These are phyloP conservation scores for Drosophila silvestris DNA, from an alignment of 2,888 invertebrate genomes.

Conservation along the genomic window DNA sequence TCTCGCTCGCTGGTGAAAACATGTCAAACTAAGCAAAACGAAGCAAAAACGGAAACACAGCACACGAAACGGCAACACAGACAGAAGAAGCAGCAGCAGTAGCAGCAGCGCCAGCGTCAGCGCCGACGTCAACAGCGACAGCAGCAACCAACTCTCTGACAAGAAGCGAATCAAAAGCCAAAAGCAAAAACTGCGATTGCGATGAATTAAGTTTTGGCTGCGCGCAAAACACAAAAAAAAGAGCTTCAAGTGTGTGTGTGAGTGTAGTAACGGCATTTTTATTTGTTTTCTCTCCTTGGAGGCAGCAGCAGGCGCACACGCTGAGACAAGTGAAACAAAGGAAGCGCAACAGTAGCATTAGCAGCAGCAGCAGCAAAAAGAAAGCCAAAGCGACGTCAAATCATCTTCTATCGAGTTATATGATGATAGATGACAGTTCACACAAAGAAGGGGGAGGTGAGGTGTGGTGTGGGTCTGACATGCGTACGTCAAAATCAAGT, in stretches of 20 bases:
- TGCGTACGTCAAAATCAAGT: slow-evolving; percentile 32
- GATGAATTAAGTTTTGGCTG: slow-evolving; percentile 72
- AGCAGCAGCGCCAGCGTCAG: slow-evolving; percentile 6
- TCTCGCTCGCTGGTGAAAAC: slow-evolving; percentile 55
- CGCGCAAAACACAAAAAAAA: slow-evolving; percentile 42
- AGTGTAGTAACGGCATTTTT: slow-evolving; percentile 55
- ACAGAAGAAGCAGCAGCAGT: slow-evolving; percentile 9
- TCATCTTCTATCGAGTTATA: slow-evolving; percentile 29
- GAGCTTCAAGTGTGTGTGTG: slow-evolving; percentile 26
- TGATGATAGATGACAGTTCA: slow-evolving; percentile 39
- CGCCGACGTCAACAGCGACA: slow-evolving; percentile 9
- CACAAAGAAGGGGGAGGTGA: neutral
- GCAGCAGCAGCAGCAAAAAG: slow-evolving; percentile 20
- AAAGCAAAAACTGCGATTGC: slow-evolving; percentile 71
- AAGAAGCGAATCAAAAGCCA: slow-evolving; percentile 61
- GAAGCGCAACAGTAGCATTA: slow-evolving; percentile 28
- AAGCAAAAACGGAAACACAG: slow-evolving; percentile 63
- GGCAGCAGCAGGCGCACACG: slow-evolving; percentile 20
- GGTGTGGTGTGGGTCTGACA: neutral
- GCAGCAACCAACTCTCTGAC: slow-evolving; percentile 25
- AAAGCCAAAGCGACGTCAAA: slow-evolving; percentile 35
- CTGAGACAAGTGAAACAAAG: slow-evolving; percentile 13
- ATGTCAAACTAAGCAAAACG: slow-evolving; percentile 68
- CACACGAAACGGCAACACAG: slow-evolving; percentile 40
- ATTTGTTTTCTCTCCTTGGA: slow-evolving; percentile 48